These are phyloP conservation scores for Matsumyia berberina DNA, from an alignment of 2,888 invertebrate species.

Conservation along the genomic window DNA sequence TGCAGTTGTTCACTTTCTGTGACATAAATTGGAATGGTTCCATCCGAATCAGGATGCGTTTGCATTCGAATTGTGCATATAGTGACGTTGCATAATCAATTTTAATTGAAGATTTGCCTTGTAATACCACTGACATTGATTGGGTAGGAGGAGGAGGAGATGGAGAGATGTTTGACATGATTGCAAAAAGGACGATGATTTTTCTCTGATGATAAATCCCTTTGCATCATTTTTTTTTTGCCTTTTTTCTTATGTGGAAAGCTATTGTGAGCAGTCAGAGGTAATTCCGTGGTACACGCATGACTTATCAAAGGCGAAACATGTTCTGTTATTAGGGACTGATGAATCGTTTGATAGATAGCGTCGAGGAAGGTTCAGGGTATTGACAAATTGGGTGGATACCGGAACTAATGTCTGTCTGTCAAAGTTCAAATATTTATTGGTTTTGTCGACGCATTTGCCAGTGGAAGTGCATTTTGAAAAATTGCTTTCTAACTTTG, in stretches of 20 bases:
- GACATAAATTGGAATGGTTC: too few species aligned
- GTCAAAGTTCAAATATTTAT: too few species aligned
- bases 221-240: background rate
- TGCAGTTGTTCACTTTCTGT: too few species aligned
- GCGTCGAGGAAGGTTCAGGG: background rate
- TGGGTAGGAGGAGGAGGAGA: background rate
- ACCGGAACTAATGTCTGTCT: too few species aligned
- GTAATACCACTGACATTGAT: slow-evolving; percentile 19
- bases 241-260: background rate
- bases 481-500: too few species aligned
- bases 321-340: slow-evolving; percentile 11
- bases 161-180: background rate
- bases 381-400: background rate
- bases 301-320: slow-evolving; percentile 28
- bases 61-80: background rate
- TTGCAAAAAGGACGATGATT: background rate
- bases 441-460: too few species aligned
- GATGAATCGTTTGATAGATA: slow-evolving; percentile 13
- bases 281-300: slow-evolving; percentile 37
- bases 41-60: too few species aligned
- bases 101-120: slow-evolving; percentile 44
- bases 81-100: slow-evolving; percentile 33
- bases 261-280: slow-evolving; percentile 1
- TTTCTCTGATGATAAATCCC: background rate
- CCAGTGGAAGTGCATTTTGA: too few species aligned